Percentiles rank a stretch among this genome's conserved stretches.
phyloP scores from a whole-genome alignment of 2,888 invertebrate genomes.

The Dicyrtomina minuta region DNA sequence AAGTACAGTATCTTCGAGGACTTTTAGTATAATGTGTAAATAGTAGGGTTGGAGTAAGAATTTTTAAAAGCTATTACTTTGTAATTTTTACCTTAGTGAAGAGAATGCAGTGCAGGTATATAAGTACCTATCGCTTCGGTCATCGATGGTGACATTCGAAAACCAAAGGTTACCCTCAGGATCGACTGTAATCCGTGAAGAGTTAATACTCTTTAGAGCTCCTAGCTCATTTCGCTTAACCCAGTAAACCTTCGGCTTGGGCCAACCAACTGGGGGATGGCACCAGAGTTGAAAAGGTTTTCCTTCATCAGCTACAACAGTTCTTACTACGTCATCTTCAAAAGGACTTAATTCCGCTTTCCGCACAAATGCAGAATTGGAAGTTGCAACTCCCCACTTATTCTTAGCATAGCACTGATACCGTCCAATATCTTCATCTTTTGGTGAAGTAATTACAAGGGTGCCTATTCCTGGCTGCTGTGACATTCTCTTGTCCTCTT shows the following conservation, averaged over 20 bases:
- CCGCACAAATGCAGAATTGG: slow-evolving; percentile 78
- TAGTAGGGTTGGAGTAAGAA: background rate
- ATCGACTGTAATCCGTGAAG: slow-evolving; percentile 90
- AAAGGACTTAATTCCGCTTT: slow-evolving; percentile 88
- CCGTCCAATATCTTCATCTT: slow-evolving; percentile 61
- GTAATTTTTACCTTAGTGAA: slow-evolving; percentile 65
- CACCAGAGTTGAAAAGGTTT: slow-evolving; percentile 85
- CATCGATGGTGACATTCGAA: slow-evolving; percentile 83
- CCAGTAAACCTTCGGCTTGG: slow-evolving; percentile 94
- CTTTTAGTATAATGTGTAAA: background rate
- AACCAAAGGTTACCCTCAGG: slow-evolving; percentile 96
- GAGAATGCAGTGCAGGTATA: slow-evolving; percentile 96
- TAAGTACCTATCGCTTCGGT: slow-evolving; percentile 78
- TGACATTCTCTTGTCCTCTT: slow-evolving; percentile 89
- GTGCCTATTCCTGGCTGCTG: slow-evolving; percentile 93
- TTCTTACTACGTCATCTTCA: slow-evolving; percentile 67
- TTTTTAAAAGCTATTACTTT: background rate
- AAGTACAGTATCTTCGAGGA: background rate
- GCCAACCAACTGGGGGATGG: slow-evolving; percentile 93
- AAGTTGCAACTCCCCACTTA: no score
- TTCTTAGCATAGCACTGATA: slow-evolving; percentile 58
- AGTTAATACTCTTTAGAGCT: slow-evolving; percentile 82
- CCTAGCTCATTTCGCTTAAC: slow-evolving; percentile 70
- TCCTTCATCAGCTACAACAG: slow-evolving; percentile 76
- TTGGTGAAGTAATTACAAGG: slow-evolving; percentile 79